These are phyloP conservation scores for Agelastica alni DNA, from an alignment of 2,888 invertebrate species.

Conservation along the genomic window DNA sequence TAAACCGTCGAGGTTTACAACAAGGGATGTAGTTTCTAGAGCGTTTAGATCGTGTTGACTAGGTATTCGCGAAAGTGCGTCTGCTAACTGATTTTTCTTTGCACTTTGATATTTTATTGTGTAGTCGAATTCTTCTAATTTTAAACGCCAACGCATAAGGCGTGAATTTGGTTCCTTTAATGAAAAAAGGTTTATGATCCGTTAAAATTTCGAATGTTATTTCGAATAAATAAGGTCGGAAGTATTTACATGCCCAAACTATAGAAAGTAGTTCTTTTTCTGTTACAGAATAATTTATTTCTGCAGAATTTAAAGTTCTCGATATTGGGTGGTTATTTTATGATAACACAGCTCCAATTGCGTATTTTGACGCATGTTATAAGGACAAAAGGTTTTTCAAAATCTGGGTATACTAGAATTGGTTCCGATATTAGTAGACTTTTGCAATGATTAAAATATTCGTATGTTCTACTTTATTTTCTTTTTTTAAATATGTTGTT, in stretches of 20 bases:
- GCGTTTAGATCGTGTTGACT: too few species aligned
- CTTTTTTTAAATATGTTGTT: not conserved
- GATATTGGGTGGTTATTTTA: slow-evolving; percentile 14
- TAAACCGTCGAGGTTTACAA: not conserved
- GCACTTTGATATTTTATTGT: slow-evolving; percentile 3
- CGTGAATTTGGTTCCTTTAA: not conserved
- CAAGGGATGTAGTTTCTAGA: not conserved
- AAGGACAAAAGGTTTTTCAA: slow-evolving; percentile 8
- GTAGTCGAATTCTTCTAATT: slow-evolving; percentile 1
- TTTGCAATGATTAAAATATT: not conserved
- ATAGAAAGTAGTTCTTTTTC: not conserved
- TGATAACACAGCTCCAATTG: slow-evolving; percentile 15
- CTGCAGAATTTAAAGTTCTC: not conserved
- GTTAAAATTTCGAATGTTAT: not conserved
- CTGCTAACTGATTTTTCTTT: not conserved
- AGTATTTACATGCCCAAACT: not conserved
- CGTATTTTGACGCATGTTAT: slow-evolving; percentile 20
- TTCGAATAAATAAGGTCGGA: not conserved
- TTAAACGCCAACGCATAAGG: not conserved
- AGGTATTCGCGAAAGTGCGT: not conserved
- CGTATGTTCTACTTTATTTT: not conserved
- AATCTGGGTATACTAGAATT: slow-evolving; percentile 8
- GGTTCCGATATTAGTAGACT: slow-evolving; percentile 9
- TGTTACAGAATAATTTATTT: not conserved
- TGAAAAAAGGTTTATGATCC: not conserved